Conservation (phyloP, 1,140 invertebrate genomes). For the Eupeodes corollae region DNA sequence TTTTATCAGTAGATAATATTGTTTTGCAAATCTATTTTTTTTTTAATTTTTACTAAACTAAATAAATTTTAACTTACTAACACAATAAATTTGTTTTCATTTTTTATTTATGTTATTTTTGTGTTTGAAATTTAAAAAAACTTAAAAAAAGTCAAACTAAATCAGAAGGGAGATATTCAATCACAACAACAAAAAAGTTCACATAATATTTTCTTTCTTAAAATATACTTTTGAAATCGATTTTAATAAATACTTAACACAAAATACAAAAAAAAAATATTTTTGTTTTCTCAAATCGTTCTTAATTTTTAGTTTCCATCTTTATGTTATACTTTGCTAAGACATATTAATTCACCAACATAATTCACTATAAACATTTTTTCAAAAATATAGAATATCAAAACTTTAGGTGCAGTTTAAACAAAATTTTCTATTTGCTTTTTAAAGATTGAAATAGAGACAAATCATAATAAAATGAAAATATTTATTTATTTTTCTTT, state of each 20-base stretch:
- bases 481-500: background rate
- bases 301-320: background rate
- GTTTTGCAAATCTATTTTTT: no score
- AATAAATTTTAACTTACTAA: no score
- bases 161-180: no score
- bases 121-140: no score
- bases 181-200: no score
- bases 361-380: background rate
- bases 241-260: slow-evolving; percentile 7
- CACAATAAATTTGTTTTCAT: no score
- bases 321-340: background rate
- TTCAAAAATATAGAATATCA: no score
- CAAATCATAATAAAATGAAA: background rate
- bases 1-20: no score
- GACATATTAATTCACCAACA: background rate
- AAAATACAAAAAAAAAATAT: background rate
- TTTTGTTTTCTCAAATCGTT: background rate
- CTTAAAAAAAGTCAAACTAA: no score
- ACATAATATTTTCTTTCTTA: background rate
- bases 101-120: no score
- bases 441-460: background rate
- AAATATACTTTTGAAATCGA: slow-evolving; percentile 1
- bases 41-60: no score
- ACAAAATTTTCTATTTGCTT: background rate
- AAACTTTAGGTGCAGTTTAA: no score